Percentiles rank a stretch among this genome's conserved stretches.
These are phyloP conservation scores for Zygothrica quintamaculata DNA, from an alignment of 2,888 invertebrate species.

Conservation along the genomic window DNA sequence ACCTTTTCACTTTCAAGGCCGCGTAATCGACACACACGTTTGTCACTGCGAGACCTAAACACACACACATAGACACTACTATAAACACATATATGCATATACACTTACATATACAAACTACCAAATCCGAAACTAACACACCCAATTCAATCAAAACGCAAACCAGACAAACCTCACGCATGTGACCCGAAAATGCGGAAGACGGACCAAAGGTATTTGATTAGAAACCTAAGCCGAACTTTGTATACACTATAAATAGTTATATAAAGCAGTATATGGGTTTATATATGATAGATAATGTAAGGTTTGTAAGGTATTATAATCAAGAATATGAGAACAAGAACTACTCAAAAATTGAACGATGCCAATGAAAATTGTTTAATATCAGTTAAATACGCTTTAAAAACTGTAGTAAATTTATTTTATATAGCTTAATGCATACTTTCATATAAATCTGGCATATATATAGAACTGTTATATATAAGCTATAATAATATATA, in stretches of 20 bases:
- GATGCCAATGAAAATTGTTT: too few species aligned
- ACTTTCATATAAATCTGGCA: too few species aligned
- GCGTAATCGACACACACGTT: slow-evolving; percentile 66
- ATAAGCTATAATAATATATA: too few species aligned
- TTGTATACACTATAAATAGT: slow-evolving; percentile 12
- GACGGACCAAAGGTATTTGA: slow-evolving; percentile 42
- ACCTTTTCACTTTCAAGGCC: slow-evolving; percentile 84
- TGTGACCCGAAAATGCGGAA: slow-evolving; percentile 74
- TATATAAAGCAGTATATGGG: too few species aligned
- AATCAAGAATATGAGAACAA: too few species aligned
- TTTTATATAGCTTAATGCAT: too few species aligned
- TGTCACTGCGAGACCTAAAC: slow-evolving; percentile 46
- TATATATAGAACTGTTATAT: too few species aligned
- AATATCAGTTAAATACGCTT: too few species aligned
- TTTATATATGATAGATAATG: too few species aligned
- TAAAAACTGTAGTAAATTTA: too few species aligned
- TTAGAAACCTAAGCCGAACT: slow-evolving; percentile 1
- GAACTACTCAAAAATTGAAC: too few species aligned
- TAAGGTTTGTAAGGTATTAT: too few species aligned
- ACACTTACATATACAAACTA: slow-evolving; percentile 6
- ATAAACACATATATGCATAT: slow-evolving; percentile 20
- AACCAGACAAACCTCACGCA: slow-evolving; percentile 53
- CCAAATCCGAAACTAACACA: slow-evolving; percentile 52
- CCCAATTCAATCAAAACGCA: slow-evolving; percentile 49
- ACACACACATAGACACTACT: slow-evolving; percentile 19